Base-by-base conservation (phyloP, 2,888 invertebrate genomes). In the Baronia brevicornis region DNA sequence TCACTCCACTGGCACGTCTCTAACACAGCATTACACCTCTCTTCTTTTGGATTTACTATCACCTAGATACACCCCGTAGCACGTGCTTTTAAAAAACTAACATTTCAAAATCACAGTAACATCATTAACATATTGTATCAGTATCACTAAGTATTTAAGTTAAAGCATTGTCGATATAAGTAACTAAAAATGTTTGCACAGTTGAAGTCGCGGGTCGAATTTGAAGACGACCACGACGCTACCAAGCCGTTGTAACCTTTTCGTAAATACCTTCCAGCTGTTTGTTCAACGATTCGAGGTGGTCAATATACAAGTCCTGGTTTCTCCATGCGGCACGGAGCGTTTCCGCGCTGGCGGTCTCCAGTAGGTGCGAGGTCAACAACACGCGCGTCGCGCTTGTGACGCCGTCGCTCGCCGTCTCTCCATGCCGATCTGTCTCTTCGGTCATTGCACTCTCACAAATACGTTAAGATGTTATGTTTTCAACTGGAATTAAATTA, bases 201-300 rank as follows among this genome's bases (percentile, higher is more conserved):
- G 43, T 53, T 52, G 51, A 54, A 49, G 50, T 47, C 69, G 67
- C 65, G 64, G 60, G 56, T 60, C 70, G 66, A 50, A 46, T 51
- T 49, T 34, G 48, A 56, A 68, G 62, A 67, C 73, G 64, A 66
- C 68, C 68, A 61, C 57, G 53, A 65, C 62, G 69, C 80, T 77
- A 80, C 71, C 71, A 75, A 78, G 77, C 70, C 78, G 77, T 66
- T 54, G 54, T 50, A 60, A 74, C 74, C 66, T 51, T 77, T 71
- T 71, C 78, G 71, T 84, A 80, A 87, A 87, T 91, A 91, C 91
- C 91, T 91, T 92, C 91, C 88, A 90, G 88, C 85, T 88, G 87
- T 82, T 89, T 85, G 74, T 88, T 85, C 84, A 90, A 90, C 53
- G 89, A 84, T 87, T 92, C 92, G 74, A 92, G 87, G 62, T 86